Base-by-base conservation (phyloP, 2,113 vertebrate species). In the Hydropotes inermis region DNA sequence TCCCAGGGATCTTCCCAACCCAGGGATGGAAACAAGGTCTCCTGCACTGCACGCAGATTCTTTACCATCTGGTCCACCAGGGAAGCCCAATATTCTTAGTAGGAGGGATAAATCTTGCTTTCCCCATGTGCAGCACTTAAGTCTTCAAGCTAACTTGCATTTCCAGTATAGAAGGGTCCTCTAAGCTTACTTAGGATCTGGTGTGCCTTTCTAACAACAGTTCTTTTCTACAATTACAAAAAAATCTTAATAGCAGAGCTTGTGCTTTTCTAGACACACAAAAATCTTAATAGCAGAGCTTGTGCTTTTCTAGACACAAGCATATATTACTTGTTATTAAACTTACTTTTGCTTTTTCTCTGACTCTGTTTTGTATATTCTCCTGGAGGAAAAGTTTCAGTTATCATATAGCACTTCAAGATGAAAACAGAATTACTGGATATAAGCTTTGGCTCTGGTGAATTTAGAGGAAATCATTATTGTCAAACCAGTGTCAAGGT, bases 171-270 rank as follows among this genome's bases (percentile, higher is more conserved):
- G 81, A 43, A 86, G 17, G 76, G 36, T 57, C 16, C n/a, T 67
- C 17, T 47, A 11, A 52, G 55, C 7, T 84, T 55, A 30, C 8
- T 15, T 57, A 43, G 50, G 23, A 2, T 30, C n/a, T 8, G 30
- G 15, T 87, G 92, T 86, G 58, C 74, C 23, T 93, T 60, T n/a
- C 55, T 91, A 81, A 33, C 30, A 45, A 70, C 4, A 28, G 23
- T 36, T 87, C 82, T 36, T 89, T 90, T 89, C 70, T 87, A 30
- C 27, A 94, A 54, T 94, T 74, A 92, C 17, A 64, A 85, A 61
- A 47, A 33, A 12, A 36, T 27, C 50, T 43, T 74, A 54, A 43
- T 7, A 90, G 21, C 6, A 90, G 9, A 92, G 3, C 5, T 36
- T 94, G 17, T 86, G 21, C 23, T 74, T 64, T 27, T 67, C 52